These are phyloP conservation scores for Ifrita kowaldi DNA, from an alignment of 2,113 vertebrate genomes.

Conservation along the genomic window DNA sequence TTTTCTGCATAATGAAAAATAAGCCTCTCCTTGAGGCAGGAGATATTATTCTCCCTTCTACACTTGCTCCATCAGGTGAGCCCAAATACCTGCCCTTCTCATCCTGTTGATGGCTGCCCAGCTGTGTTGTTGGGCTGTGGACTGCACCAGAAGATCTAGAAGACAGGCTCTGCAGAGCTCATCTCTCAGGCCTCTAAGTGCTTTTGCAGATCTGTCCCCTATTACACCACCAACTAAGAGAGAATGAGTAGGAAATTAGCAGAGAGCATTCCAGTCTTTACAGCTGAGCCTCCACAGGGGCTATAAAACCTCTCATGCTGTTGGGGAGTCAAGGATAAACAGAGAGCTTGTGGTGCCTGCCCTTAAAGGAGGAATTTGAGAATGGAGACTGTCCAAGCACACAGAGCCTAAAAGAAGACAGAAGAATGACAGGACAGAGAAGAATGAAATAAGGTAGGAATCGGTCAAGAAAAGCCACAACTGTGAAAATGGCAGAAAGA, in stretches of 20 bases:
- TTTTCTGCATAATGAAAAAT: not conserved
- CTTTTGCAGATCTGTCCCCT: not conserved
- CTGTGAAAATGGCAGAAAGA: not conserved
- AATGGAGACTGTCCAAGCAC: not conserved
- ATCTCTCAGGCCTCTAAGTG: not conserved
- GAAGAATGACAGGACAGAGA: not conserved
- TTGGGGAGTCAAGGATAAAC: not conserved
- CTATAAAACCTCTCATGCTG: not conserved
- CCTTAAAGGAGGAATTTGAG: not conserved
- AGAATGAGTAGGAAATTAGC: not conserved
- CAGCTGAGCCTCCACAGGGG: not conserved
- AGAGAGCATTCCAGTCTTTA: conserved; percentile 1
- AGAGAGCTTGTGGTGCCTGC: not conserved
- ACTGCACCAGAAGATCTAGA: not conserved
- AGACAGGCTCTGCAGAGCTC: not conserved
- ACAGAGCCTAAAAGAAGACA: not conserved
- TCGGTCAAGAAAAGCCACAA: not conserved
- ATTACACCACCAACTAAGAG: not conserved
- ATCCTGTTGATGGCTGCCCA: not conserved
- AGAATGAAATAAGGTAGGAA: not conserved
- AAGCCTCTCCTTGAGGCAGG: not conserved
- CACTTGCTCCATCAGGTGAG: not conserved
- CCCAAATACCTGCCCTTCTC: not conserved
- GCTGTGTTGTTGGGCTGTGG: not conserved
- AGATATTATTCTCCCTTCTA: not conserved